Conservation (phyloP, 1,140 invertebrate genomes). For the Platyscapa corneri region DNA sequence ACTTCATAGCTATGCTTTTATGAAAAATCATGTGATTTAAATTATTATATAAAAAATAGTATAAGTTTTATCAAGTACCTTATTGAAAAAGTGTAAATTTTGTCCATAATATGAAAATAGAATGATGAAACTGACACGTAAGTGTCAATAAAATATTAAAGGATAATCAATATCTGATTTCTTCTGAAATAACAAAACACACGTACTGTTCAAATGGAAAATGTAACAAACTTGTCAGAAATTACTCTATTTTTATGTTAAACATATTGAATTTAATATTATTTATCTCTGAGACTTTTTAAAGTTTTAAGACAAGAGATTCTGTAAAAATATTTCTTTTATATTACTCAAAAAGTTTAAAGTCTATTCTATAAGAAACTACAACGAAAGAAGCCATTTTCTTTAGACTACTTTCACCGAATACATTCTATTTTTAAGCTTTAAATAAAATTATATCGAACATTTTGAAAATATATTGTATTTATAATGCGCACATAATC, state of each 20-base stretch:
- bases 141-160: constrained; percentile 7
- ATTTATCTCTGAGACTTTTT: background rate
- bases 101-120: background rate
- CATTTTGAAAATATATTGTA: background rate
- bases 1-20: background rate
- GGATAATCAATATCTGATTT: background rate
- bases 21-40: background rate
- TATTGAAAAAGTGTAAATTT: constrained; percentile 1
- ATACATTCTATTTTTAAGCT: too few species aligned
- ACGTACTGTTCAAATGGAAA: background rate
- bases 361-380: constrained; percentile 5
- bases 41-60: background rate
- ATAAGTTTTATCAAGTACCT: background rate
- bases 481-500: too few species aligned
- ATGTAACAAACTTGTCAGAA: background rate
- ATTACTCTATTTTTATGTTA: constrained; percentile 29
- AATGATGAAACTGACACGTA: background rate
- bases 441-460: background rate
- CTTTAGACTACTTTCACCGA: too few species aligned
- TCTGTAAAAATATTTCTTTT: constrained; percentile 21
- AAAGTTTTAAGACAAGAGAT: constrained; percentile 3
- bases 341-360: constrained; percentile 3
- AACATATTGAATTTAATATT: background rate
- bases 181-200: background rate
- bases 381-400: background rate